These are phyloP conservation scores for Onychostruthus taczanowskii DNA, from an alignment of 2,113 vertebrate genomes.

Conservation along the genomic window DNA sequence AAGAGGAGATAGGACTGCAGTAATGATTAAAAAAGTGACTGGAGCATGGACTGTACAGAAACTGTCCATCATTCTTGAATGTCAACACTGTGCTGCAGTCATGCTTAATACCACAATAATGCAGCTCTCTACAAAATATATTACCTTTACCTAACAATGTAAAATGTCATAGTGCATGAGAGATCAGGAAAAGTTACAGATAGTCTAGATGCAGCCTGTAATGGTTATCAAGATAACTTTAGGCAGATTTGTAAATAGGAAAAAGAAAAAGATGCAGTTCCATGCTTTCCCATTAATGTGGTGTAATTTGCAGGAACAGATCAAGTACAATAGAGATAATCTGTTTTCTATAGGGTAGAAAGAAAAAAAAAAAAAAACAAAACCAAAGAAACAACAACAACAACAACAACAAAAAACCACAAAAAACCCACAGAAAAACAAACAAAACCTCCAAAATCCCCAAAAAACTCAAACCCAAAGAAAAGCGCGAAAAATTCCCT, in stretches of 20 bases:
- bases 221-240: background rate
- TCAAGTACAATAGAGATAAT: background rate
- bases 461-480: background rate
- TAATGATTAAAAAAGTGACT: constrained; percentile 39
- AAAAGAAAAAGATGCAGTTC: background rate
- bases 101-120: background rate
- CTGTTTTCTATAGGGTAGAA: background rate
- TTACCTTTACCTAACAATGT: background rate
- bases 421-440: background rate
- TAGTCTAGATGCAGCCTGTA: background rate
- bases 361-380: background rate
- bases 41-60: background rate
- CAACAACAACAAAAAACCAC: background rate
- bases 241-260: background rate
- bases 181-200: background rate
- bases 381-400: background rate
- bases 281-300: background rate
- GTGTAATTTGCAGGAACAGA: background rate
- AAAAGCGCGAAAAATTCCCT: background rate
- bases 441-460: background rate
- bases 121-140: background rate
- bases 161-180: background rate
- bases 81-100: background rate
- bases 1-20: background rate
- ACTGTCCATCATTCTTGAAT: constrained; percentile 34